phyloP scores from a whole-genome alignment of 2,797 vertebrate genomes.

The Enteromius afrohamiltoni region DNA sequence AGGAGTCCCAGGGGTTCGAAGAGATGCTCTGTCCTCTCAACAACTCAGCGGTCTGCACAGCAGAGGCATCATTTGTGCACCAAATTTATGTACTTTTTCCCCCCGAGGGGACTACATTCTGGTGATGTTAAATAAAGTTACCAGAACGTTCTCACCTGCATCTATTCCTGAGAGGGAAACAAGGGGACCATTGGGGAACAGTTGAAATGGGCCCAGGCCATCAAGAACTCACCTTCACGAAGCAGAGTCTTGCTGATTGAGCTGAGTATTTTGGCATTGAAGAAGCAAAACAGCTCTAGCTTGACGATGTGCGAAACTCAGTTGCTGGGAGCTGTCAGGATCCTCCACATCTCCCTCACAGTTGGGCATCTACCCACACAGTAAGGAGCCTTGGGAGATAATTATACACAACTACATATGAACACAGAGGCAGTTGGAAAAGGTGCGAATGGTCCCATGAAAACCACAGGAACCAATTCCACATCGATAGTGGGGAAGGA shows the following conservation, averaged over 20 bases:
- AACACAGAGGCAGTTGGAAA: conserved; percentile 41
- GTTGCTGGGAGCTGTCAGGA: conserved; percentile 47
- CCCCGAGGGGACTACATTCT: background rate
- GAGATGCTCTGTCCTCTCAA: conserved; percentile 17
- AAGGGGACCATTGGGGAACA: background rate
- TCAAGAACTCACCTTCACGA: conserved; percentile 13
- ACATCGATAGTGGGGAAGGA: conserved; percentile 25
- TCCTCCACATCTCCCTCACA: conserved; percentile 45
- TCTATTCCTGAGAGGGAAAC: conserved; percentile 1
- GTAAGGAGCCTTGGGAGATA: conserved; percentile 57
- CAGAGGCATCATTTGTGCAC: conserved; percentile 20
- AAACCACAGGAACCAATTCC: conserved; percentile 46
- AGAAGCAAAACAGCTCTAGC: conserved; percentile 35
- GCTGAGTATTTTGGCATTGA: conserved; percentile 9
- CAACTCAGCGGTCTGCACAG: background rate
- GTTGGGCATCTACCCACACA: conserved; percentile 46
- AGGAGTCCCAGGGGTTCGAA: conserved; percentile 11
- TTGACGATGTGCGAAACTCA: conserved; percentile 28
- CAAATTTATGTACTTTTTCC: conserved; percentile 4
- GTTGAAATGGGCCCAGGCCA: conserved; percentile 23
- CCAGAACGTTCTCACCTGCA: conserved; percentile 3
- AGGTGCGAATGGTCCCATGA: conserved; percentile 46
- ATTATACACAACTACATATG: conserved; percentile 54
- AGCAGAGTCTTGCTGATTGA: conserved; percentile 39
- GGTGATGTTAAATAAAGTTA: conserved; percentile 18